Conservation (phyloP, 2,888 invertebrate genomes). For the Nephrotoma appendiculata region DNA sequence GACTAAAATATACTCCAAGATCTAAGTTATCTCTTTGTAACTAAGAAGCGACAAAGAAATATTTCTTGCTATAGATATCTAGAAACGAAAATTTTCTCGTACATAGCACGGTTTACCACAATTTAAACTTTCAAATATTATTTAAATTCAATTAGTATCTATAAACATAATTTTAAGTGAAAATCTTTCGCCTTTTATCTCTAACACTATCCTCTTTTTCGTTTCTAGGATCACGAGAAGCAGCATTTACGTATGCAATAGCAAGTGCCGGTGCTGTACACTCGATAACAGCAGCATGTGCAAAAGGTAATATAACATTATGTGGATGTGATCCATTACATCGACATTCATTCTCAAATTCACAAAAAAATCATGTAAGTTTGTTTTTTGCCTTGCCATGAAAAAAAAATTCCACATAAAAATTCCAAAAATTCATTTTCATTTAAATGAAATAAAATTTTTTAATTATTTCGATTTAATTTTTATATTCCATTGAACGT, state of each 20-base stretch:
- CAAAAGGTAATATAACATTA: slow-evolving; percentile 72
- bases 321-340: slow-evolving; percentile 54
- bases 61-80: no score
- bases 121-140: no score
- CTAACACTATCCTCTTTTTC: not conserved
- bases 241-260: slow-evolving; percentile 88
- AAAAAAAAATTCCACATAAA: not conserved
- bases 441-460: not conserved
- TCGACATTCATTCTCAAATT: not conserved
- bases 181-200: not conserved
- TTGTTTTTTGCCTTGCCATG: not conserved
- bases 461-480: not conserved
- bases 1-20: no score
- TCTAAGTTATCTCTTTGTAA: no score
- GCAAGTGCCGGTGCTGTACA: slow-evolving; percentile 87
- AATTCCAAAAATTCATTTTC: not conserved
- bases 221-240: slow-evolving; percentile 70
- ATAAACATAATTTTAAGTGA: no score
- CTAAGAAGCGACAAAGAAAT: no score
- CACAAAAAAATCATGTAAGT: slow-evolving; percentile 21
- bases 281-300: slow-evolving; percentile 81
- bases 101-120: no score
- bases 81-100: no score
- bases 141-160: no score
- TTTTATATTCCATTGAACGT: not conserved